Evolutionary conservation across 2,888 invertebrate genomes (phyloP).

Genomic region (Ectemnius cavifrons): DNA sequence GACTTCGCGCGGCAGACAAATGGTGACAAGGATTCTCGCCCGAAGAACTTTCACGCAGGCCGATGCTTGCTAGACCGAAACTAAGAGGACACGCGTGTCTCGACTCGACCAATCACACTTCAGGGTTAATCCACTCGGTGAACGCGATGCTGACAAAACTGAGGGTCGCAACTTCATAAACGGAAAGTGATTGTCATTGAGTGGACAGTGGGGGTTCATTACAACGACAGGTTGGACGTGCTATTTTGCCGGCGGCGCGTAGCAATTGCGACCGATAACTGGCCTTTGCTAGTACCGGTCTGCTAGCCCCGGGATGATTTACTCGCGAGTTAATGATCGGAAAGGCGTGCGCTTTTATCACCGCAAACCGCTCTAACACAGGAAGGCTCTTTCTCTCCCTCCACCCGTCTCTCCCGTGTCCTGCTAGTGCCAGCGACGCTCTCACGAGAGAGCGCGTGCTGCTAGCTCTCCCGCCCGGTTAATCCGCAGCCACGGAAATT

Average conservation of each 20-base stretch:
- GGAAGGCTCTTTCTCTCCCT: too few species aligned
- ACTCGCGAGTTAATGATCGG: slow-evolving; percentile 17
- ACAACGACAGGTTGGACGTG: too few species aligned
- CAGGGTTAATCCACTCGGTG: too few species aligned
- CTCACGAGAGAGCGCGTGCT: background rate
- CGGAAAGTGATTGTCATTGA: too few species aligned
- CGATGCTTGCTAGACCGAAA: too few species aligned
- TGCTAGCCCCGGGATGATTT: slow-evolving; percentile 11
- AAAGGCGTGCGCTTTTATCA: background rate
- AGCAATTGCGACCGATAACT: background rate
- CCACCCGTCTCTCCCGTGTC: too few species aligned
- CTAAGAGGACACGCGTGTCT: too few species aligned
- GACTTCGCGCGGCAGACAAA: slow-evolving; percentile 11
- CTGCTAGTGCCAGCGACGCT: background rate
- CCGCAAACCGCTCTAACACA: background rate
- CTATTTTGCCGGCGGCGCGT: background rate
- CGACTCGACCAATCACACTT: too few species aligned
- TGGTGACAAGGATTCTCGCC: slow-evolving; percentile 40
- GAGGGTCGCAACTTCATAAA: too few species aligned
- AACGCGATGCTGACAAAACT: too few species aligned
- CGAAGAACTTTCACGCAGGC: slow-evolving; percentile 20
- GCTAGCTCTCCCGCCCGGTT: slow-evolving; percentile 29
- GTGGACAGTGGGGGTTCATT: too few species aligned
- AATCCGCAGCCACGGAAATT: slow-evolving; percentile 43
- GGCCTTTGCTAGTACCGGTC: too few species aligned